Evolutionary conservation across 2,113 vertebrate species (phyloP).

Genomic region (Periophthalmodon schlosseri): DNA sequence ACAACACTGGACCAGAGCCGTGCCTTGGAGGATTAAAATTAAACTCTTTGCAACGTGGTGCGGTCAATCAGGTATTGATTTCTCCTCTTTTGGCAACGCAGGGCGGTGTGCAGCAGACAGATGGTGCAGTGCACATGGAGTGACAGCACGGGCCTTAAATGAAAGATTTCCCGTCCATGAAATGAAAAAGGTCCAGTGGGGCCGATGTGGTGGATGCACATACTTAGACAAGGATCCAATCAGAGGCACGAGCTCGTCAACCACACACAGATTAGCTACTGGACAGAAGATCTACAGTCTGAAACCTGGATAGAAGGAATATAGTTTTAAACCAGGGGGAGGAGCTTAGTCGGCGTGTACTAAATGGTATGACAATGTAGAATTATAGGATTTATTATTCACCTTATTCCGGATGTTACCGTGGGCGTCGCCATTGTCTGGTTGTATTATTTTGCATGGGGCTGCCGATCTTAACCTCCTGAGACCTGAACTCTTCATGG

Average conservation of each 20-base stretch:
- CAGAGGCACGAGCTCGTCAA: neutral
- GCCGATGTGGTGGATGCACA: conserved; percentile 38
- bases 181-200: conserved; percentile 66
- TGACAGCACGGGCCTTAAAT: conserved; percentile 59
- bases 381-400: neutral
- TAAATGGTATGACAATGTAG: neutral
- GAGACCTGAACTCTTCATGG: no score
- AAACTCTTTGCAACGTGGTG: conserved; percentile 5
- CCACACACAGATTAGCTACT: neutral
- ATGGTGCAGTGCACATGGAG: conserved; percentile 37
- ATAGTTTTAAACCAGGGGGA: neutral
- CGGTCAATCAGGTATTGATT: conserved; percentile 58
- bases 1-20: conserved; percentile 15
- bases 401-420: no score
- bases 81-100: conserved; percentile 4
- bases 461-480: no score
- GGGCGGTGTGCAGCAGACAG: conserved; percentile 28
- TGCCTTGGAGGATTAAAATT: conserved; percentile 37
- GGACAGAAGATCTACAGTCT: neutral
- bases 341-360: neutral
- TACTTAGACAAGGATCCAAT: conserved; percentile 12
- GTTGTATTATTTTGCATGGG: no score
- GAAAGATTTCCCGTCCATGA: conserved; percentile 69
- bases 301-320: neutral
- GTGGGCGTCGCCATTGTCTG: no score